Conservation (phyloP, 2,797 vertebrate genomes). For the Hemibagrus guttatus region DNA sequence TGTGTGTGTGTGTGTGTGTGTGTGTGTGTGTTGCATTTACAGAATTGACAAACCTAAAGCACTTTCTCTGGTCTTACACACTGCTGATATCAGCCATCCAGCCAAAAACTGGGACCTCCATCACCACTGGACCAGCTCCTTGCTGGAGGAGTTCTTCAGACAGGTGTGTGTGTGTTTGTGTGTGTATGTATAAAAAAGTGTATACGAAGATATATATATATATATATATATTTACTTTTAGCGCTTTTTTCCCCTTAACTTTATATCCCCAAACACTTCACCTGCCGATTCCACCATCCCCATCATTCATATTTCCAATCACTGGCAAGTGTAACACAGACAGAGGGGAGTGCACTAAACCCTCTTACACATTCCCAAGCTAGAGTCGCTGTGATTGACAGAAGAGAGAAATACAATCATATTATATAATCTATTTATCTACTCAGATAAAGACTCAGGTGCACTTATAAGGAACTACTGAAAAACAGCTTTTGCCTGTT, state of each 20-base stretch:
- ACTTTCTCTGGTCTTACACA: slow-evolving; percentile 85
- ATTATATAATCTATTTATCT: too few relatives aligned
- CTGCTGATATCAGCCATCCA: slow-evolving; percentile 88
- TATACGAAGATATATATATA: too few relatives aligned
- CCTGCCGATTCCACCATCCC: not conserved
- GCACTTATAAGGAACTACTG: not conserved
- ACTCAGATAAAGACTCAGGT: not conserved
- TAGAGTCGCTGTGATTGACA: not conserved
- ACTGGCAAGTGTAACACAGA: too few relatives aligned
- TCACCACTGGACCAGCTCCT: slow-evolving; percentile 84
- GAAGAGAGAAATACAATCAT: not conserved
- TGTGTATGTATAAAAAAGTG: not conserved
- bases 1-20: slow-evolving; percentile 26
- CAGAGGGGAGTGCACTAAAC: too few relatives aligned
- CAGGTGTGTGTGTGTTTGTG: slow-evolving; percentile 71
- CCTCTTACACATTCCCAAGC: too few relatives aligned
- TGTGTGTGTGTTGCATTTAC: slow-evolving; percentile 45
- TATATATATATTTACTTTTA: too few relatives aligned
- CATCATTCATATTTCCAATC: too few relatives aligned
- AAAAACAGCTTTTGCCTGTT: not conserved
- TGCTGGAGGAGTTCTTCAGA: slow-evolving; percentile 88
- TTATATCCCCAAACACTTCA: not conserved
- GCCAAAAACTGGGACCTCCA: slow-evolving; percentile 87
- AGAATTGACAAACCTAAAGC: slow-evolving; percentile 88
- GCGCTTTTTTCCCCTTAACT: not conserved